Evolutionary conservation across 2,797 vertebrate species (phyloP).

Genomic region (Clamator glandarius): DNA sequence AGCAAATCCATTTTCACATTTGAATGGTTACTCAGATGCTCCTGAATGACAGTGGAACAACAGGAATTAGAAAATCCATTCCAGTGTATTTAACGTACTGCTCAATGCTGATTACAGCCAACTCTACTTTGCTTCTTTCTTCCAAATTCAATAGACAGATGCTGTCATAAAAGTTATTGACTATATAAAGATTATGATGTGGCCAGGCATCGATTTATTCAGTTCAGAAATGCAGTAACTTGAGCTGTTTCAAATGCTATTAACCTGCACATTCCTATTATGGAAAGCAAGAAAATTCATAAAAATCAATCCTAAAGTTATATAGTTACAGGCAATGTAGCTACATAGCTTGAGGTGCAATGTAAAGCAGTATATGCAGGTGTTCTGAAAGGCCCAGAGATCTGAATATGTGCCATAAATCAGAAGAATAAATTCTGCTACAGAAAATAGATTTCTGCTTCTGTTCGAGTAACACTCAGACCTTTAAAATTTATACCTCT

Average conservation of each 20-base stretch:
- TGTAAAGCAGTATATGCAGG: not conserved
- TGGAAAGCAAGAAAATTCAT: not conserved
- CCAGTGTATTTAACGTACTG: not conserved
- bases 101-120: not conserved
- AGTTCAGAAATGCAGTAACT: not conserved
- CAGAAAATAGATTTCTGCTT: not conserved
- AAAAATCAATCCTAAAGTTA: not conserved
- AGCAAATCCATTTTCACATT: not conserved
- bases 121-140: not conserved
- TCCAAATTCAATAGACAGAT: not conserved
- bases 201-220: not conserved
- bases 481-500: not conserved
- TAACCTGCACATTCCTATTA: not conserved
- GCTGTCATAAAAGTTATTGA: not conserved
- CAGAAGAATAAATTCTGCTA: not conserved
- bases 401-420: not conserved
- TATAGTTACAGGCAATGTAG: not conserved
- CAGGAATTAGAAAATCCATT: not conserved
- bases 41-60: not conserved
- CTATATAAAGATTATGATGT: not conserved
- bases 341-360: not conserved
- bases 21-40: not conserved
- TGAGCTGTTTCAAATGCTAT: not conserved
- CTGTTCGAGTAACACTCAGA: not conserved
- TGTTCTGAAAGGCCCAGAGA: not conserved